These are phyloP conservation scores for Ictalurus punctatus DNA, from an alignment of 2,113 vertebrate species.

Conservation along the genomic window DNA sequence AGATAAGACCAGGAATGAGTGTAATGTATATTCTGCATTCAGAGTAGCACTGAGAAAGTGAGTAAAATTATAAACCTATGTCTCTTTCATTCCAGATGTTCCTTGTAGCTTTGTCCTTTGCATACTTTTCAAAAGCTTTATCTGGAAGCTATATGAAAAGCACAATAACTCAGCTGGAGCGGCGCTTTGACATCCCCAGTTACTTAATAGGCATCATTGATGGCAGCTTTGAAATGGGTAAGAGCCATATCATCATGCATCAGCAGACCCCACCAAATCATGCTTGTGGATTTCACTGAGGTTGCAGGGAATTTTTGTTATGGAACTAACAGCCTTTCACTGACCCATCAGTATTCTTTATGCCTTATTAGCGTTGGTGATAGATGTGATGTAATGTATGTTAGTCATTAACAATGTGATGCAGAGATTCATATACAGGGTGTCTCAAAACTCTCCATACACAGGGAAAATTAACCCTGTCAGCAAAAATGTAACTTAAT, in stretches of 20 bases:
- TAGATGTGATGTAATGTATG: background rate
- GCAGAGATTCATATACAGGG: background rate
- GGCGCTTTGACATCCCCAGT: slow-evolving; percentile 90
- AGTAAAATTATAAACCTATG: slow-evolving; percentile 5
- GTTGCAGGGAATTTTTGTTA: background rate
- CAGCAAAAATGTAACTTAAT: too few species aligned
- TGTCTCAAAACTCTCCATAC: too few species aligned
- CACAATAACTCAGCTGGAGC: slow-evolving; percentile 93
- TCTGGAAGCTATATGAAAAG: slow-evolving; percentile 94
- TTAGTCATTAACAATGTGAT: background rate
- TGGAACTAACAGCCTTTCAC: slow-evolving; percentile 6
- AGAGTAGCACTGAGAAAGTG: background rate
- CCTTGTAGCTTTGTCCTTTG: slow-evolving; percentile 85
- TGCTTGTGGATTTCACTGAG: background rate
- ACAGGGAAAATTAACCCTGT: too few species aligned
- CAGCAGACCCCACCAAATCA: slow-evolving; percentile 30
- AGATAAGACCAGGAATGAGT: background rate
- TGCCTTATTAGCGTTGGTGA: background rate
- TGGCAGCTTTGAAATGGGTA: slow-evolving; percentile 96
- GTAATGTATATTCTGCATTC: background rate
- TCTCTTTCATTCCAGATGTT: slow-evolving; percentile 78
- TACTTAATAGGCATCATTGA: slow-evolving; percentile 91
- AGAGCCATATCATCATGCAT: slow-evolving; percentile 57
- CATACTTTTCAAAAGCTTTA: slow-evolving; percentile 90
- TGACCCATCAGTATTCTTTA: background rate